Conservation (phyloP, 2,113 vertebrate genomes). For the Scophthalmus maximus region DNA sequence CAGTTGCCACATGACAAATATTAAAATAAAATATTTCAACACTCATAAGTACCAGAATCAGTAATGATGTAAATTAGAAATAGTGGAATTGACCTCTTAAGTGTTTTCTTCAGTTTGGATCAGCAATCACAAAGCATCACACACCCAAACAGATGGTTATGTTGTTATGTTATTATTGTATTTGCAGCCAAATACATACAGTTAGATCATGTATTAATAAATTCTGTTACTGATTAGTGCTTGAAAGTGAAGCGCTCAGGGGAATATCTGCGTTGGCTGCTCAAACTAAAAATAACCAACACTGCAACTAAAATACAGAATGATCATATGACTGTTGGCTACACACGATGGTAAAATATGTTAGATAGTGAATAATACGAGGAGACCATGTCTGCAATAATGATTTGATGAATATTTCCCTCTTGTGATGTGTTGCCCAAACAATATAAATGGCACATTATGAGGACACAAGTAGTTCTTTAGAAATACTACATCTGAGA, state of each 20-base stretch:
- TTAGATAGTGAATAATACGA: not conserved
- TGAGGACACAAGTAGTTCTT: not conserved
- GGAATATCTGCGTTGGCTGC: not conserved
- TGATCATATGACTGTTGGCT: not conserved
- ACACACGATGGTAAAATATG: not conserved
- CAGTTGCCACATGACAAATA: too few species aligned
- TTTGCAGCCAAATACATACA: not conserved
- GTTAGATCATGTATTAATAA: not conserved
- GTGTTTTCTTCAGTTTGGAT: not conserved
- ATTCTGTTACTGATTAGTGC: not conserved
- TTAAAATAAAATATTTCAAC: not conserved
- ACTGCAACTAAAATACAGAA: not conserved
- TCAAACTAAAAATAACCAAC: not conserved
- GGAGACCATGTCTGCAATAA: too few species aligned
- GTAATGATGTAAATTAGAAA: slow-evolving; percentile 4
- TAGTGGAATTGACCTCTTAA: not conserved
- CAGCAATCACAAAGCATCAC: not conserved
- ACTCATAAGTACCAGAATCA: not conserved
- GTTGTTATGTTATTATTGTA: not conserved
- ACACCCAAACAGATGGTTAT: not conserved
- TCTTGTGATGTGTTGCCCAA: slow-evolving; percentile 3
- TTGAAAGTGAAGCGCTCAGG: slow-evolving; percentile 2
- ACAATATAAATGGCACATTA: not conserved
- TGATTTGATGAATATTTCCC: slow-evolving; percentile 1
- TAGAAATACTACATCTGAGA: not conserved